These are phyloP conservation scores for Mamestra brassicae DNA, from an alignment of 2,888 invertebrate species.

Conservation along the genomic window DNA sequence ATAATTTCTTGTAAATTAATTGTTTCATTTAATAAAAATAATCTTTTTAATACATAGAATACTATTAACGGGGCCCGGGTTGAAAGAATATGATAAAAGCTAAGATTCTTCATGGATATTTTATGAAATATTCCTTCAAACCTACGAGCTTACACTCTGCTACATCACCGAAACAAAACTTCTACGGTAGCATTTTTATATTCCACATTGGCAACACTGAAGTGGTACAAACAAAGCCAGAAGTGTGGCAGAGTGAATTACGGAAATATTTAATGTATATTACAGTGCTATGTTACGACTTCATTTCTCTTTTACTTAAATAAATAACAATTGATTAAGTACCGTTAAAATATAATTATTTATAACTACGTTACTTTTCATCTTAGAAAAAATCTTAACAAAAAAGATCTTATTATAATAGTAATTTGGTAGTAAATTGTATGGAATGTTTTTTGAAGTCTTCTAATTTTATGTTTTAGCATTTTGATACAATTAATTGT, in stretches of 20 bases:
- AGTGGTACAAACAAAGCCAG: constrained; percentile 16
- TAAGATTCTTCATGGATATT: neutral
- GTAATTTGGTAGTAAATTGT: constrained; percentile 50
- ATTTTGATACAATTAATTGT: constrained; percentile 45
- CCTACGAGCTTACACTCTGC: constrained; percentile 20
- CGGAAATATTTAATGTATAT: constrained; percentile 31
- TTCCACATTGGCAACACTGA: constrained; percentile 42
- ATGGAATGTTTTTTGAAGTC: constrained; percentile 53
- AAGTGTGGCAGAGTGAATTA: constrained; percentile 25
- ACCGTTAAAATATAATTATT: constrained; percentile 44
- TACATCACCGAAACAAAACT: constrained; percentile 18
- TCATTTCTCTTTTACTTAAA: constrained; percentile 45
- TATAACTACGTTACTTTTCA: constrained; percentile 44
- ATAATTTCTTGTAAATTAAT: constrained; percentile 73
- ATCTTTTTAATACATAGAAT: constrained; percentile 50
- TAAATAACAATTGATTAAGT: constrained; percentile 53
- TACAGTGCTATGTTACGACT: constrained; percentile 53
- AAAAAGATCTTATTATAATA: constrained; percentile 41
- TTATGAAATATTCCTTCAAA: constrained; percentile 25
- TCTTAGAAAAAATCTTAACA: constrained; percentile 36
- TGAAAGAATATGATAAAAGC: constrained; percentile 28
- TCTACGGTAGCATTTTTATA: constrained; percentile 34
- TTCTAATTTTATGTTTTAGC: constrained; percentile 37
- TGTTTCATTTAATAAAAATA: constrained; percentile 65
- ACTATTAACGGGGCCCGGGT: constrained; percentile 17